Evolutionary conservation across 2,113 vertebrate genomes (phyloP).

Genomic region (Rostratula benghalensis): DNA sequence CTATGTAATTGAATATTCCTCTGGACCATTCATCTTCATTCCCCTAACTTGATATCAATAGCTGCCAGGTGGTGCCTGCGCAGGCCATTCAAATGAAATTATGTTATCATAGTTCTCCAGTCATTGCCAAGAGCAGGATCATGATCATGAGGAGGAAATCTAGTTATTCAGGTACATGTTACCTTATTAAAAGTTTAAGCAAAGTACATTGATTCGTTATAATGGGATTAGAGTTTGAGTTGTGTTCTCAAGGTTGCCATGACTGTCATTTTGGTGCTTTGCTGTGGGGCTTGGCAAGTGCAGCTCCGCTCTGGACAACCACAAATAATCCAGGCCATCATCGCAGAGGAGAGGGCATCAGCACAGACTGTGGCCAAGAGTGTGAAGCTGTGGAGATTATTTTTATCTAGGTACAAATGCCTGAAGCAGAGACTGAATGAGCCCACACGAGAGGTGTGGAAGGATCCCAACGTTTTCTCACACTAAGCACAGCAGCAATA

Average conservation of each 20-base stretch:
- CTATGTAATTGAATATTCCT: constrained; percentile 55
- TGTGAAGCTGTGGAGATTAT: not conserved
- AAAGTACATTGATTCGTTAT: constrained; percentile 52
- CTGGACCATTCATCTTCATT: constrained; percentile 60
- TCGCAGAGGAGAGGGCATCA: not conserved
- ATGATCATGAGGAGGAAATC: constrained; percentile 55
- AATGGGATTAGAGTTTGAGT: constrained; percentile 56
- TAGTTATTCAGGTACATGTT: constrained; percentile 67
- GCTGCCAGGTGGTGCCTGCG: constrained; percentile 48
- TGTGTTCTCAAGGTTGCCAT: constrained; percentile 30
- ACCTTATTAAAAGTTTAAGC: constrained; percentile 69
- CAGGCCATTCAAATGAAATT: constrained; percentile 64
- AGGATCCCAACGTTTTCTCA: not conserved
- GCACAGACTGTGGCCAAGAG: not conserved
- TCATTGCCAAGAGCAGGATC: constrained; percentile 45
- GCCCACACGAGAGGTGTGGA: not conserved
- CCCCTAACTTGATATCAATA: constrained; percentile 61
- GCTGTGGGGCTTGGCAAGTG: not conserved
- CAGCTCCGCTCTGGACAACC: not conserved
- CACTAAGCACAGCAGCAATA: not conserved
- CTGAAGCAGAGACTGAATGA: constrained; percentile 10
- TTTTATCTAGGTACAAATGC: constrained; percentile 36
- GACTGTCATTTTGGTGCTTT: constrained; percentile 32
- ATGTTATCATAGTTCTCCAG: constrained; percentile 57
- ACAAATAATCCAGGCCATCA: not conserved